These are phyloP conservation scores for Macroramphosus scolopax DNA, from an alignment of 2,797 vertebrate species.

Conservation along the genomic window DNA sequence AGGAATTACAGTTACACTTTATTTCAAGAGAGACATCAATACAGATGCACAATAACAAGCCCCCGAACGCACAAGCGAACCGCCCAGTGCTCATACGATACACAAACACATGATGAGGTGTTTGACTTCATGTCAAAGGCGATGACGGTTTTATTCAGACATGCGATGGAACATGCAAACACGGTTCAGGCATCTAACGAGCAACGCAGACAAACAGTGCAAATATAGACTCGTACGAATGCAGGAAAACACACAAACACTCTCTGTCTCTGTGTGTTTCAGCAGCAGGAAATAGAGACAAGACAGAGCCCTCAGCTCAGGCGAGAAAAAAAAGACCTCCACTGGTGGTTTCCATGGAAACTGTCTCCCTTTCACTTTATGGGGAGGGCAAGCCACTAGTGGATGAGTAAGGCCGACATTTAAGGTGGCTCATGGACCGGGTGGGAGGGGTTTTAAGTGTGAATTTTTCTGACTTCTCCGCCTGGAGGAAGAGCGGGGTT, in stretches of 20 bases:
- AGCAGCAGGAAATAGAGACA: slow-evolving; percentile 69
- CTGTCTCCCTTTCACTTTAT: slow-evolving; percentile 69
- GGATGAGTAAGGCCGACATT: slow-evolving; percentile 63
- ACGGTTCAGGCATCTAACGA: slow-evolving; percentile 19
- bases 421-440: slow-evolving; percentile 62
- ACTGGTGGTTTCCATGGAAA: slow-evolving; percentile 83
- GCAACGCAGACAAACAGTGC: slow-evolving; percentile 12
- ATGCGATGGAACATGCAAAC: slow-evolving; percentile 17
- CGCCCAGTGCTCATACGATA: slow-evolving; percentile 8
- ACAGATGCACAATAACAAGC: slow-evolving; percentile 28
- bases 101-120: slow-evolving; percentile 21
- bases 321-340: slow-evolving; percentile 65
- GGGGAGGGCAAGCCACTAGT: slow-evolving; percentile 61
- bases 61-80: slow-evolving; percentile 8
- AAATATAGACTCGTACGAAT: slow-evolving; percentile 39
- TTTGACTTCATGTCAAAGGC: slow-evolving; percentile 33
- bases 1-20: slow-evolving; percentile 55
- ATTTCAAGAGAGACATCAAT: slow-evolving; percentile 40
- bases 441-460: slow-evolving; percentile 63
- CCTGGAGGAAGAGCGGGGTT: slow-evolving; percentile 32
- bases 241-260: slow-evolving; percentile 42
- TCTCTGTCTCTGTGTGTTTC: slow-evolving; percentile 40
- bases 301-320: slow-evolving; percentile 69
- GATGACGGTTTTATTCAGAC: slow-evolving; percentile 18
- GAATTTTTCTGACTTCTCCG: slow-evolving; percentile 35